phyloP scores from a whole-genome alignment of 2,113 vertebrate genomes.

The Phyllostomus discolor region DNA sequence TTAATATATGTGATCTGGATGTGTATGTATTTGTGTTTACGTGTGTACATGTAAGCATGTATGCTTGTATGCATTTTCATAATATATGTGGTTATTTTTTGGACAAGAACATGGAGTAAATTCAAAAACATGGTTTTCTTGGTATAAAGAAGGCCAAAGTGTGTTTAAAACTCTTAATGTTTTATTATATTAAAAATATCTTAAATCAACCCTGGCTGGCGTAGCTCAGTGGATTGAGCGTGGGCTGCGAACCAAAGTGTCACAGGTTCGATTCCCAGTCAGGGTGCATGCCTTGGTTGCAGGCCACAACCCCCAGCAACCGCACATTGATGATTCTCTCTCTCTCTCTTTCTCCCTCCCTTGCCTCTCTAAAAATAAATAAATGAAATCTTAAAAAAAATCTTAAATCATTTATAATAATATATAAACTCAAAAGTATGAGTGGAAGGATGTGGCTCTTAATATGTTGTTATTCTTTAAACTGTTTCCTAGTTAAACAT shows the following conservation, averaged over 20 bases:
- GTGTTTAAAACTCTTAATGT: background rate
- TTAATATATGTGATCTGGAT: background rate
- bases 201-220: background rate
- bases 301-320: too few species aligned
- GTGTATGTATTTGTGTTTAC: background rate
- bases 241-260: too few species aligned
- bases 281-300: too few species aligned
- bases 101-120: background rate
- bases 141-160: background rate
- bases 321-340: too few species aligned
- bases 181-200: background rate
- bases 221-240: too few species aligned
- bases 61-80: background rate
- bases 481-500: conserved; percentile 3
- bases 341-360: too few species aligned
- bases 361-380: too few species aligned
- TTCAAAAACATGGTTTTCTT: background rate
- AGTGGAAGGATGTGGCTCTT: background rate
- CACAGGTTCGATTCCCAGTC: too few species aligned
- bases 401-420: background rate
- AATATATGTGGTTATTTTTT: background rate
- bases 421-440: background rate
- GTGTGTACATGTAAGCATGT: background rate
- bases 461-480: background rate
- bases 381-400: background rate